Conservation (phyloP, 2,888 invertebrate species). For the Venusia cambrica region DNA sequence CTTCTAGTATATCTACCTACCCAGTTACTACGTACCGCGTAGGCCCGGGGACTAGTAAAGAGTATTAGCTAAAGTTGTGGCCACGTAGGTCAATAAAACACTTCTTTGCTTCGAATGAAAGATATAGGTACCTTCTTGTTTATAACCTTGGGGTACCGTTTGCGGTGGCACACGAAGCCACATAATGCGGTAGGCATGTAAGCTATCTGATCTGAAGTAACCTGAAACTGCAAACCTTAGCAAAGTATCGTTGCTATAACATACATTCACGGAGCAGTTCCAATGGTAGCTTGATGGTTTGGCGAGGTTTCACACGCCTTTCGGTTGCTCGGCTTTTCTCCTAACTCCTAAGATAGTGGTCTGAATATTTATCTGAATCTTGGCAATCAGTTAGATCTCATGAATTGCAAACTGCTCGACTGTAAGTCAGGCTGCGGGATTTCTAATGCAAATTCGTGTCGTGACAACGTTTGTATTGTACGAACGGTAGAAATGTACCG, state of each 20-base stretch:
- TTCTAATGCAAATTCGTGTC: conserved; percentile 10
- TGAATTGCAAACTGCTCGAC: conserved; percentile 11
- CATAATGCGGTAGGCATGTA: conserved; percentile 57
- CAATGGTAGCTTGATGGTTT: conserved; percentile 27
- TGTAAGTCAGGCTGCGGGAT: no score
- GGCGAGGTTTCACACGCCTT: conserved; percentile 26
- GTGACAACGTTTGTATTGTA: conserved; percentile 6
- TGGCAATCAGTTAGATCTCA: conserved; percentile 6
- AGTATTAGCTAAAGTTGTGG: conserved; percentile 2
- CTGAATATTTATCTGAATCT: conserved; percentile 6
- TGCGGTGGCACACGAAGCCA: conserved; percentile 65
- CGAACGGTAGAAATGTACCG: not conserved
- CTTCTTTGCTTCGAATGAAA: conserved; percentile 15
- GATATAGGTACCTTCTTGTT: conserved; percentile 14
- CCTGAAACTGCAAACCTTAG: conserved; percentile 44
- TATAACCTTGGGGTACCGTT: conserved; percentile 38
- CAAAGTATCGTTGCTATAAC: conserved; percentile 25
- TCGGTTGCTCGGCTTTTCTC: conserved; percentile 24
- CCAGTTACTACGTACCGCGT: no score
- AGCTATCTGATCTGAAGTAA: conserved; percentile 66
- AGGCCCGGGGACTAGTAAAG: no score
- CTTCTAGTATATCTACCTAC: no score
- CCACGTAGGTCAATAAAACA: conserved; percentile 12
- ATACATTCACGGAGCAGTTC: conserved; percentile 25
- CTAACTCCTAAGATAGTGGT: conserved; percentile 12